Evolutionary conservation across 2,888 invertebrate species (phyloP), one percentile per base, ranked within the genome.

Genomic region (Horisme vitalbata): DNA sequence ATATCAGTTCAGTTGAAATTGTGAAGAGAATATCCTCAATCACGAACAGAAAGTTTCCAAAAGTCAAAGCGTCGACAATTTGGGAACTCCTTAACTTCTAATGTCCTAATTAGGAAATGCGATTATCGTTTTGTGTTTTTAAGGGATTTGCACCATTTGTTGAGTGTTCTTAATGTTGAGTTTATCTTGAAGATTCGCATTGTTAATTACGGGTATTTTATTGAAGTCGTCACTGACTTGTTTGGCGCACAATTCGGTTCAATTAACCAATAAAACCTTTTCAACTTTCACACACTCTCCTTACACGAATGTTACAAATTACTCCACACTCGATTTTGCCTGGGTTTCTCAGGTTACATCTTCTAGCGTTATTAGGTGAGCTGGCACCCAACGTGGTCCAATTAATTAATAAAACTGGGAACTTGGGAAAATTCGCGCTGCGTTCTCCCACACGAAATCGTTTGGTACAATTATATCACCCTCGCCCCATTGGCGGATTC

Each of bases 401-500:
- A 43, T 48, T 43, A 48, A 48, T 28, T 24, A 48, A 43, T 43
- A 23, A 21, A 34, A 13, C 27, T 18, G 15, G n/a, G n/a, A n/a
- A n/a, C n/a, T n/a, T n/a, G n/a, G n/a, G n/a, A n/a, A n/a, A n/a
- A n/a, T 44, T 43, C 38, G 39, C 30, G 45, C 45, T 45, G 39
- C 37, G 47, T 15, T 34, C 38, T 26, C 32, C 20, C 35, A 20
- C 48, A 20, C 33, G 46, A 47, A 52, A n/a, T n/a, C n/a, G n/a
- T n/a, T n/a, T 37, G 45, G 33, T 30, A 39, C 53, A 61, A 58
- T 61, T 55, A 57, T 36, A 44, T 32, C 43, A 49, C 58, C 59
- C 57, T 45, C 47, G 41, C 49, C 47, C 46, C 38, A 41, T 43
- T 45, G 34, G 44, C 51, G 45, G 28, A 34, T 48, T 45, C 35